A percentile compares a stretch with the other conserved stretches of the same genome.
Evolutionary conservation across 2,888 invertebrate species (phyloP).

Genomic region (Balanococcus diminutus): DNA sequence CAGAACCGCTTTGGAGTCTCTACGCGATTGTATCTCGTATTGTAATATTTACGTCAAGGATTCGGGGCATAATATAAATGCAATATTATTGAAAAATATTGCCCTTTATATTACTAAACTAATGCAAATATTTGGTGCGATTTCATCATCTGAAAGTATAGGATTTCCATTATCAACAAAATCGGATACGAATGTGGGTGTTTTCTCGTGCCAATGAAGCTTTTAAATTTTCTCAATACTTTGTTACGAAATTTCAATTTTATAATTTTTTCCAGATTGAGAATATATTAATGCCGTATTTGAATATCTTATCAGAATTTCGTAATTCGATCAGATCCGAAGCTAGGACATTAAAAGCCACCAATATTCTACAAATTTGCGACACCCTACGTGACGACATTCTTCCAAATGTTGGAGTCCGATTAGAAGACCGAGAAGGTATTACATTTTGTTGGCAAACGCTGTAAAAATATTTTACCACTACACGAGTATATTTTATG

Average conservation of each 20-base stretch:
- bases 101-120: slow-evolving; percentile 86
- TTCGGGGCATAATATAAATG: slow-evolving; percentile 66
- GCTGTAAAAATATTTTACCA: neutral
- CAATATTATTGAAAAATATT: slow-evolving; percentile 75
- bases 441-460: slow-evolving; percentile 50
- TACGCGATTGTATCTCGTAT: slow-evolving; percentile 84
- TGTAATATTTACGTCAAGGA: slow-evolving; percentile 84
- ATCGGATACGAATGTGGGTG: slow-evolving; percentile 35
- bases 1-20: slow-evolving; percentile 77
- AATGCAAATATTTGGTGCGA: slow-evolving; percentile 77
- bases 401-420: slow-evolving; percentile 88
- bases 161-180: slow-evolving; percentile 70
- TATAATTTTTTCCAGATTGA: slow-evolving; percentile 68
- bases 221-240: slow-evolving; percentile 42
- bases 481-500: neutral
- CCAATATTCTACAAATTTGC: slow-evolving; percentile 79
- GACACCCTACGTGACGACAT: slow-evolving; percentile 85
- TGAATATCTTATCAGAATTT: slow-evolving; percentile 84
- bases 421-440: slow-evolving; percentile 90
- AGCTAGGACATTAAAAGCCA: slow-evolving; percentile 70
- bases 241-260: neutral
- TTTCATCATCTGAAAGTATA: slow-evolving; percentile 70
- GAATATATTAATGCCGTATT: slow-evolving; percentile 83
- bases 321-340: slow-evolving; percentile 76
- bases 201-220: slow-evolving; percentile 55